A percentile compares a stretch with the other conserved stretches of the same genome.
Conservation (phyloP, 2,113 vertebrate genomes). For the Alectura lathami region DNA sequence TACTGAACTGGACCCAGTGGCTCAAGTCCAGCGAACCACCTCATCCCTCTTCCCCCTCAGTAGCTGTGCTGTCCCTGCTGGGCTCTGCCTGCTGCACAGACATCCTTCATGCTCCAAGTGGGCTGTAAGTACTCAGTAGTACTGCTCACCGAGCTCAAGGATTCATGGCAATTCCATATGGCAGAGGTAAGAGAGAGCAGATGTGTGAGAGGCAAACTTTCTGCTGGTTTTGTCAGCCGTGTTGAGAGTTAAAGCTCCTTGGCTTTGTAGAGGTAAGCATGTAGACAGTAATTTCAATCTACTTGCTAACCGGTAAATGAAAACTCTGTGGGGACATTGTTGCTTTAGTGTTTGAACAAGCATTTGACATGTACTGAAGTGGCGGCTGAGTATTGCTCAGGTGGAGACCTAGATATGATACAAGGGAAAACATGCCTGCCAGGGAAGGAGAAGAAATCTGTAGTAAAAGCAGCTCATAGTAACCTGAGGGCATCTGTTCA, state of each 20-base stretch:
- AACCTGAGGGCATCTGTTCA: background rate
- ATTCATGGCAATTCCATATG: accelerated
- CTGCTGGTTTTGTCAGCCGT: background rate
- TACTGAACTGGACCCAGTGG: background rate
- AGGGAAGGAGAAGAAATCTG: background rate
- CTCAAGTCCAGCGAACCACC: accelerated
- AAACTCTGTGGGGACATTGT: background rate
- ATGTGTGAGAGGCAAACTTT: background rate
- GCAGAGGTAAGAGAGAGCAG: background rate
- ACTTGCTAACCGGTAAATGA: background rate
- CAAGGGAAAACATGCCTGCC: background rate
- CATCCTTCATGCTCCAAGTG: background rate
- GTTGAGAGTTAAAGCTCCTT: background rate
- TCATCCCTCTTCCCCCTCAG: accelerated
- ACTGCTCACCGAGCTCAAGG: background rate
- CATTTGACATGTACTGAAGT: background rate
- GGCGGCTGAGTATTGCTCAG: background rate
- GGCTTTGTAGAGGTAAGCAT: background rate
- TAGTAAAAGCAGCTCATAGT: background rate
- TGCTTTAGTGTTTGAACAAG: background rate
- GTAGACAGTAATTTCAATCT: background rate
- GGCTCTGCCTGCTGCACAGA: background rate
- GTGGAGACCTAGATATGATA: background rate
- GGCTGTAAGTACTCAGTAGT: background rate
- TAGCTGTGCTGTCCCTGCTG: background rate